Evolutionary conservation across 2,797 vertebrate species (phyloP).

Genomic region (Sternarchorhynchus goeldii): DNA sequence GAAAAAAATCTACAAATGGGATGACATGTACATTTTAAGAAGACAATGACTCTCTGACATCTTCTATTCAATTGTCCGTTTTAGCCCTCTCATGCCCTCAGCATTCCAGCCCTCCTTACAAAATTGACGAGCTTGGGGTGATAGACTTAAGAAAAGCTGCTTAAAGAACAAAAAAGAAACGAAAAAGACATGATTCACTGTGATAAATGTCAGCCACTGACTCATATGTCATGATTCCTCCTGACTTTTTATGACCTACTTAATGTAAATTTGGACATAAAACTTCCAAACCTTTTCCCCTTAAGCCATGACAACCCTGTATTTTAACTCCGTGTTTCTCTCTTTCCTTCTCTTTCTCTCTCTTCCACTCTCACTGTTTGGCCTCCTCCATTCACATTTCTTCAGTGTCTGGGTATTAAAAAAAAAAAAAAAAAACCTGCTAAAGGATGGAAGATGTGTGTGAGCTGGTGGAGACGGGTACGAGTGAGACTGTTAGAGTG

Average conservation of each 20-base stretch:
- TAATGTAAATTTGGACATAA: not conserved
- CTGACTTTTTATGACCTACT: not conserved
- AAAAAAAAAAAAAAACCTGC: slow-evolving; percentile 39
- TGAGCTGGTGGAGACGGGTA: slow-evolving; percentile 51
- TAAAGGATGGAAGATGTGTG: slow-evolving; percentile 38
- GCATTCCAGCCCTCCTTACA: not conserved
- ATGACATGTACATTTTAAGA: not conserved
- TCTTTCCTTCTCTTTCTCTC: not conserved
- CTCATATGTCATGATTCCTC: not conserved
- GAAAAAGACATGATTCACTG: not conserved
- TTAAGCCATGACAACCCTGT: not conserved
- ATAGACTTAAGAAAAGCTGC: not conserved
- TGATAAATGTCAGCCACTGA: slow-evolving; percentile 7
- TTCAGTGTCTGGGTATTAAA: slow-evolving; percentile 19
- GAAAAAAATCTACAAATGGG: not conserved
- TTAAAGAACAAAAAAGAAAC: not conserved
- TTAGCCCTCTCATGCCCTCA: no score
- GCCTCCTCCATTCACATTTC: slow-evolving; percentile 11
- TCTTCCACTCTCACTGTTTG: not conserved
- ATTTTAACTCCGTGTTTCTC: not conserved
- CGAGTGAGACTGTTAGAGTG: slow-evolving; percentile 31
- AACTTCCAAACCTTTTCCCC: not conserved
- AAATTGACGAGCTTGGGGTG: not conserved
- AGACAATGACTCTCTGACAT: not conserved
- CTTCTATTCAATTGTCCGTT: not conserved